phyloP scores from a whole-genome alignment of 2,888 invertebrate species.

The Pristionchus arcanus region DNA sequence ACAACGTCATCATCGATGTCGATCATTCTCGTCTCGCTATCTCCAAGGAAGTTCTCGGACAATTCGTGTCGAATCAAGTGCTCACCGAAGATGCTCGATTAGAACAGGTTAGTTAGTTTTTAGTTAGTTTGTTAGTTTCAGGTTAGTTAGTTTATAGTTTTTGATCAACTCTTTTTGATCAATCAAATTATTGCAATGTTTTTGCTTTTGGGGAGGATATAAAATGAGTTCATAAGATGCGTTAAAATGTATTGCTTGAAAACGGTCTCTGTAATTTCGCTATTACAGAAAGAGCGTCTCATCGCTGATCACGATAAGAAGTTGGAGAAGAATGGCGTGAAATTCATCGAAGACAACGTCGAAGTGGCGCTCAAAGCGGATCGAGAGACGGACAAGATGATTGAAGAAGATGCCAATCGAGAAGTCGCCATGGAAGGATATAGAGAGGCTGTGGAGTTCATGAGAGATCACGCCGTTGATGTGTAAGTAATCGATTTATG shows the following conservation, averaged over 20 bases:
- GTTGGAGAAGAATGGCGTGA: not conserved
- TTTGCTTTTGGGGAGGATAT: not conserved
- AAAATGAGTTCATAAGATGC: not conserved
- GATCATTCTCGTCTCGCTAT: not conserved
- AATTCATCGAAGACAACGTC: not conserved
- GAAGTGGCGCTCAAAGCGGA: not conserved
- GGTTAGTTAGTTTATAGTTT: too few species aligned
- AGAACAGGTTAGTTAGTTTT: not conserved
- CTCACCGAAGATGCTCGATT: not conserved
- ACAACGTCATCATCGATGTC: slow-evolving; percentile 17
- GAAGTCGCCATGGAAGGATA: not conserved
- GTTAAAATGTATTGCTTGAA: not conserved
- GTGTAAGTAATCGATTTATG: not conserved
- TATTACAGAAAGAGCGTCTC: not conserved
- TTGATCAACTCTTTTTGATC: not conserved
- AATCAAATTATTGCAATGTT: not conserved
- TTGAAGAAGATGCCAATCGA: not conserved
- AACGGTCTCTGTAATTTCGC: not conserved
- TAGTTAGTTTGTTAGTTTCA: too few species aligned
- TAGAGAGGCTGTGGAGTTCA: not conserved
- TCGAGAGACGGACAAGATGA: slow-evolving; percentile 15
- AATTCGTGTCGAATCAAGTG: not conserved
- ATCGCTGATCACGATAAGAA: slow-evolving; percentile 1
- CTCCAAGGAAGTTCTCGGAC: slow-evolving; percentile 23
- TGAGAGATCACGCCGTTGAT: not conserved